These are phyloP conservation scores for Craterocephalus amniculus DNA, from an alignment of 2,797 vertebrate species.

Conservation along the genomic window DNA sequence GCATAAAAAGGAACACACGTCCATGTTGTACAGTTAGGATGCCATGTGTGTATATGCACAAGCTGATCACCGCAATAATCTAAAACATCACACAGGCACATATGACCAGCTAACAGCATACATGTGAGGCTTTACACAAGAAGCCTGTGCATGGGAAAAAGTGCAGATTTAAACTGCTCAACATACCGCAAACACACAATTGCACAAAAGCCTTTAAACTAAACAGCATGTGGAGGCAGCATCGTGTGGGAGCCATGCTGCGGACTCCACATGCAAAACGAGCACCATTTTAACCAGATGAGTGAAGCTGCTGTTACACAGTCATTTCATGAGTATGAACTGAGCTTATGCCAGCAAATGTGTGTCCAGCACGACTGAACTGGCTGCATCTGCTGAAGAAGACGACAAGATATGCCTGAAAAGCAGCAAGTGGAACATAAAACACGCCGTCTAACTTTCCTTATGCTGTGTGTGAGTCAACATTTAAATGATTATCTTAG, in stretches of 20 bases:
- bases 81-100: slow-evolving; percentile 20
- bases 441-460: not conserved
- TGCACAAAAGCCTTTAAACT: slow-evolving; percentile 35
- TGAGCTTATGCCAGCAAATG: not conserved
- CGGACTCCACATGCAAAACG: not conserved
- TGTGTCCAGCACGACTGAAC: not conserved
- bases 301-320: not conserved
- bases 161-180: slow-evolving; percentile 32
- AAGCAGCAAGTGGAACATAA: not conserved
- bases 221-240: slow-evolving; percentile 46
- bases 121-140: slow-evolving; percentile 23
- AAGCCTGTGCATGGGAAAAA: slow-evolving; percentile 36
- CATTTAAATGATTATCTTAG: not conserved
- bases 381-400: too few species aligned
- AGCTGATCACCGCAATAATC: slow-evolving; percentile 29
- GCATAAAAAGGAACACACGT: slow-evolving; percentile 3
- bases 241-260: not conserved
- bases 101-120: not conserved
- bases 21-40: not conserved
- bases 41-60: slow-evolving; percentile 14
- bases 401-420: not conserved
- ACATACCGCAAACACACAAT: slow-evolving; percentile 38
- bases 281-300: not conserved
- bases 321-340: not conserved
- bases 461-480: not conserved